A percentile compares a stretch with the other conserved stretches of the same genome.
These are phyloP conservation scores for Urocitellus parryii DNA, from an alignment of 2,113 vertebrate genomes.

Conservation along the genomic window DNA sequence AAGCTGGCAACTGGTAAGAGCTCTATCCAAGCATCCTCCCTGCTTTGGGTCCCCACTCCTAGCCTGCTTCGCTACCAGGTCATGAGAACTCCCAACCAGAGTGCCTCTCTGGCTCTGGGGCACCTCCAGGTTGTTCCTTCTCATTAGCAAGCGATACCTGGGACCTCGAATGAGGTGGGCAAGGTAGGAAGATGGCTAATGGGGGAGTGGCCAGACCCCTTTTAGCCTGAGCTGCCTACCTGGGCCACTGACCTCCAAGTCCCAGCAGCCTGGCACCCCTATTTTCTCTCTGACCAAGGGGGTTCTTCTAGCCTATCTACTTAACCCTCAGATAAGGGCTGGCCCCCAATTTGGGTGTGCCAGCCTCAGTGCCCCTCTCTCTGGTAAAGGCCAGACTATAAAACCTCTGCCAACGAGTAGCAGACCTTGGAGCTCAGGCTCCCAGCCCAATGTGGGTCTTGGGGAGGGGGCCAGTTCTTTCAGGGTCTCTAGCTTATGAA, in stretches of 20 bases:
- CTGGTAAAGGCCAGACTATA: background rate
- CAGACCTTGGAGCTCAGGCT: background rate
- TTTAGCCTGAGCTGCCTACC: background rate
- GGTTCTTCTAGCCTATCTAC: background rate
- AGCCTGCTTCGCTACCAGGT: background rate
- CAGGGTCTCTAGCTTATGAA: background rate
- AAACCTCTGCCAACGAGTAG: background rate
- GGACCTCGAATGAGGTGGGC: background rate
- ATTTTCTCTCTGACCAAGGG: background rate
- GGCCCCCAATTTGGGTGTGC: background rate
- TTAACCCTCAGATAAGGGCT: background rate
- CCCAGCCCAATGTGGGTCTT: background rate
- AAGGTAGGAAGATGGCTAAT: slow-evolving; percentile 1
- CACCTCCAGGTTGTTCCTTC: background rate
- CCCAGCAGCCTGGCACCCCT: background rate
- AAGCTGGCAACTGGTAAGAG: slow-evolving; percentile 81
- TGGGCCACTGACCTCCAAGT: background rate
- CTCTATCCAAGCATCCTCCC: background rate
- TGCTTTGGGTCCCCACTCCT: background rate
- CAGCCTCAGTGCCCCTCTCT: background rate
- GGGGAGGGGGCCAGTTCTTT: background rate
- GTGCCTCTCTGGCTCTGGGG: background rate
- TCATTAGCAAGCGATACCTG: background rate
- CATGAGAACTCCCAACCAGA: background rate
- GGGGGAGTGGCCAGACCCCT: background rate